Evolutionary conservation across 2,888 invertebrate species (phyloP).

Genomic region (Dryococelus australis): DNA sequence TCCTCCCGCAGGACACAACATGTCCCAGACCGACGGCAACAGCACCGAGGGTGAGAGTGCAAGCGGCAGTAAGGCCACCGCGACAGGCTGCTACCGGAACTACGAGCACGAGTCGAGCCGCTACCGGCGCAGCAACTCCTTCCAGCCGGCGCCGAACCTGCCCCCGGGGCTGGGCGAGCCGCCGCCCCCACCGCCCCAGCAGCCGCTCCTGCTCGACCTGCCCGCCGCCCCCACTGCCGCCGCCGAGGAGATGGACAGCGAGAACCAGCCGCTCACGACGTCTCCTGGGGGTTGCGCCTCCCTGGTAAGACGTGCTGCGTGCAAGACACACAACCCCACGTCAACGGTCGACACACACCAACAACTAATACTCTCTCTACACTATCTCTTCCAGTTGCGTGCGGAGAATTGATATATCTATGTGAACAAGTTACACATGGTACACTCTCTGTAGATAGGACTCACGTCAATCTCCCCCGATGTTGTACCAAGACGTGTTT

Average conservation of each 20-base stretch:
- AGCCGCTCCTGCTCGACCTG: constrained; percentile 48
- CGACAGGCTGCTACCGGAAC: constrained; percentile 41
- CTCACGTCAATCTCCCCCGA: too few relatives aligned
- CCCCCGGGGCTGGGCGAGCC: constrained; percentile 43
- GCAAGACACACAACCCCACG: too few relatives aligned
- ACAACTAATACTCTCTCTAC: too few relatives aligned
- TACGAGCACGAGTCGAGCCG: constrained; percentile 47
- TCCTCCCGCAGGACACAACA: constrained; percentile 79
- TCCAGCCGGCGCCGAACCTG: constrained; percentile 50
- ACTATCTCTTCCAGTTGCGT: too few relatives aligned
- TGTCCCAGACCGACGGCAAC: constrained; percentile 88
- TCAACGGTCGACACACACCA: neutral
- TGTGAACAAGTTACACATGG: too few relatives aligned
- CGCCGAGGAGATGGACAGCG: constrained; percentile 33
- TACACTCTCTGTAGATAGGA: too few relatives aligned
- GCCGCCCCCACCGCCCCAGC: constrained; percentile 48
- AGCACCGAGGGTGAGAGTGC: constrained; percentile 76
- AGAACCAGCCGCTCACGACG: constrained; percentile 41
- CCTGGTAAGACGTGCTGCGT: constrained; percentile 54
- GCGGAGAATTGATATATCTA: too few relatives aligned
- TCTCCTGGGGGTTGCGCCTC: constrained; percentile 43
- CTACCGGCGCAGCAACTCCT: constrained; percentile 63
- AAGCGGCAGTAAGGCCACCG: constrained; percentile 58
- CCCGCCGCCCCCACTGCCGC: constrained; percentile 39
- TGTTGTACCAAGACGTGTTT: too few relatives aligned